These are phyloP conservation scores for Patiria miniata DNA, from an alignment of 35 echinoderm and acorn worm genomes.

Conservation along the genomic window DNA sequence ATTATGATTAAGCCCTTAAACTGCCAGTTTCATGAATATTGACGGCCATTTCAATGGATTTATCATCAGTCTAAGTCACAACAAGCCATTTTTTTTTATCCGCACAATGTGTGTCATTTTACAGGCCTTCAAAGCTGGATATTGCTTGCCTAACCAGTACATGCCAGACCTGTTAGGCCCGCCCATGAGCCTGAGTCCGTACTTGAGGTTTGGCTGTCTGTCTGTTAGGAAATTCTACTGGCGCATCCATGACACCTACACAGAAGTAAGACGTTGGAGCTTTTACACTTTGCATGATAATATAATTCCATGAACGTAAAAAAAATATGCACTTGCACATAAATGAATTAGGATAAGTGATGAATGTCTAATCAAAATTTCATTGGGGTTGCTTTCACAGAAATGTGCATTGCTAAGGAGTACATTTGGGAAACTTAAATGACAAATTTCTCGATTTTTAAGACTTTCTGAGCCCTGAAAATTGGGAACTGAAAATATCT, in stretches of 20 bases:
- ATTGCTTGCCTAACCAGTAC: constrained; percentile 84
- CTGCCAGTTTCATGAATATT: too few relatives aligned
- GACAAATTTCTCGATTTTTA: too few relatives aligned
- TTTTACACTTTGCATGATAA: neutral
- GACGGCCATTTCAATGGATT: too few relatives aligned
- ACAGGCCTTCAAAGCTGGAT: constrained; percentile 77
- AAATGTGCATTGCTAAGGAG: too few relatives aligned
- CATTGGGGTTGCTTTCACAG: too few relatives aligned
- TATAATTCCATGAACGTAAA: neutral
- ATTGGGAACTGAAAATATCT: too few relatives aligned
- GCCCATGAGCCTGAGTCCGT: constrained; percentile 86
- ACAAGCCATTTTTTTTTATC: neutral
- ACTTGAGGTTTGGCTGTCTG: constrained; percentile 87
- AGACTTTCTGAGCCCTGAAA: too few relatives aligned
- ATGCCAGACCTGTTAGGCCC: constrained; percentile 80
- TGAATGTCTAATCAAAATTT: too few relatives aligned
- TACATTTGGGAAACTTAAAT: too few relatives aligned
- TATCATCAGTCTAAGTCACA: too few relatives aligned
- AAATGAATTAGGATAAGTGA: too few relatives aligned
- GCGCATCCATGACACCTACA: constrained; percentile 70
- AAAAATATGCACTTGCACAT: neutral
- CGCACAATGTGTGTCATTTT: neutral
- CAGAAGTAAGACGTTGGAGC: constrained; percentile 46
- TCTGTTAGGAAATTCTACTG: constrained; percentile 87
- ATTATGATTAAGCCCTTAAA: too few relatives aligned